These are phyloP conservation scores for Catharus minimus DNA, from an alignment of 2,113 vertebrate species.

Conservation along the genomic window DNA sequence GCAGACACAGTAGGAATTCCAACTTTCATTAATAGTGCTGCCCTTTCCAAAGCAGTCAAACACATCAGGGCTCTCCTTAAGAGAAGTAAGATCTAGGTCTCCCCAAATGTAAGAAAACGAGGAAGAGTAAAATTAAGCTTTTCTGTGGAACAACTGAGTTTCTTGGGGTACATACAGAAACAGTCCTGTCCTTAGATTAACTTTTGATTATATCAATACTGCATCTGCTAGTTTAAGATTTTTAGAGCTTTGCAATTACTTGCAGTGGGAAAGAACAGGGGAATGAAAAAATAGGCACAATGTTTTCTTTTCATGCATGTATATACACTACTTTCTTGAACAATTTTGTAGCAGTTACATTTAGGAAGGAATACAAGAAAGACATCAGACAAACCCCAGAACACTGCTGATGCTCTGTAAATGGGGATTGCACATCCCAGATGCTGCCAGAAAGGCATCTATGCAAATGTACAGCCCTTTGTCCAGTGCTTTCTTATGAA, in stretches of 20 bases:
- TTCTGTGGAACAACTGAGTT: neutral
- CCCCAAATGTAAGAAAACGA: neutral
- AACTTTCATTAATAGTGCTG: neutral
- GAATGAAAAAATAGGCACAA: neutral
- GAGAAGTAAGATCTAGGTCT: neutral
- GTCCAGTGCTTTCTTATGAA: neutral
- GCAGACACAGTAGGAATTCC: neutral
- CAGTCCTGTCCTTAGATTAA: neutral
- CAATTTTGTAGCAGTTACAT: neutral
- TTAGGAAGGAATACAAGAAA: neutral
- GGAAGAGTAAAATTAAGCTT: neutral
- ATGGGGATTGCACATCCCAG: neutral
- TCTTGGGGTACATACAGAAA: neutral
- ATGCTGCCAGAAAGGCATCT: slow-evolving; percentile 38
- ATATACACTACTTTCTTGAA: neutral
- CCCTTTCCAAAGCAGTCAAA: neutral
- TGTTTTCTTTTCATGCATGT: neutral
- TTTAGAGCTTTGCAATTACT: neutral
- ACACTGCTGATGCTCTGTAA: neutral
- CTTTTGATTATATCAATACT: neutral
- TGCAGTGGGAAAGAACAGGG: neutral
- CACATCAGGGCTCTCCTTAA: neutral
- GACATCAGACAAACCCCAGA: neutral
- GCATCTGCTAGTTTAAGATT: neutral
- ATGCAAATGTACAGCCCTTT: slow-evolving; percentile 17